Base-by-base conservation (phyloP, 2,797 vertebrate genomes). In the Enteromius afrohamiltoni region DNA sequence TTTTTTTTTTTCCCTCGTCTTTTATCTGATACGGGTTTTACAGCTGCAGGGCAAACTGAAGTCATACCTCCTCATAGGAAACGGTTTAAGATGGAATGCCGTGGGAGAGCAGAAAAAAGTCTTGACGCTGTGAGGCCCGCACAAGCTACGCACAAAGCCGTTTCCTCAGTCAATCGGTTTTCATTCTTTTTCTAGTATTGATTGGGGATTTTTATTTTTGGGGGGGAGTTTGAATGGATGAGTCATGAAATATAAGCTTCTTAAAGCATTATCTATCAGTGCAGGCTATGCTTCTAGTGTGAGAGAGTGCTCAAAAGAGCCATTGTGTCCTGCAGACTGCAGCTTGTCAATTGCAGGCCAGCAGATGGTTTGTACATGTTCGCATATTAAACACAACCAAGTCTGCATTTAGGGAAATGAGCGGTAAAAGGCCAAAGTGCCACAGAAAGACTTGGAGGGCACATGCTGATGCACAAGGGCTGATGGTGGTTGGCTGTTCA, bases 181-280 rank as follows among this genome's bases (percentile, higher is more conserved):
- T 65, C 77, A 23, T 77, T 68, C 34, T 37, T 60, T 55, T 53
- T 42, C 64, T 60, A 4, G 19, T 83, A 77, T 77, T 78, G 75
- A 71, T 86, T 83, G 13, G 40, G 23, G 23, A 40, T 47, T 67
- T 69, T 55, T 64, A 26, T 49, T 91, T 93, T 93, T 93, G 16
- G 3, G 89, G 40, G 40, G 40, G 40, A 2, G 34, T 5, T 92
- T 92, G 83, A 88, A 91, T 89, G 90, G 16, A 64, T 88, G 92
- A 93, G 90, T 93, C 93, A 94, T 92, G 90, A 92, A 93, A 93
- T 94, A 91, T 92, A 93, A 94, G 92, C 92, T 92, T 92, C 93
- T 94, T 93, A 92, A 92, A 92, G 87, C 90, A 92, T 93, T 93
- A 92, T 94, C 92, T 92, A 92, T 90, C 89, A 74, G 60, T 74